A percentile compares a stretch with the other conserved stretches of the same genome.
phyloP scores from a whole-genome alignment of 2,113 vertebrate genomes.

The Macquaria ambigua region DNA sequence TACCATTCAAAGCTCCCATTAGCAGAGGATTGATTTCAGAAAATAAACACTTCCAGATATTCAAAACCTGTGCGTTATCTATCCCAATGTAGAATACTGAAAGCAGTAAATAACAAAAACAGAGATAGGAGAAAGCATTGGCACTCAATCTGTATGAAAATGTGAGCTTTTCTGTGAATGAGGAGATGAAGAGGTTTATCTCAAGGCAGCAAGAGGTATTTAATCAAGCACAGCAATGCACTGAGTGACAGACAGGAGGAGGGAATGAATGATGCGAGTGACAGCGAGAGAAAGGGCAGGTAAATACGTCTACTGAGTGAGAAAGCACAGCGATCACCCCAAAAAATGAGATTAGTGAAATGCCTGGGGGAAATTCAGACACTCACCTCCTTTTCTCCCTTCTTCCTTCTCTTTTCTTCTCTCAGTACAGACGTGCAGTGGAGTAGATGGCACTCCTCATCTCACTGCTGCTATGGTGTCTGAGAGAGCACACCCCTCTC shows the following conservation, averaged over 20 bases:
- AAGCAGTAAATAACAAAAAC: conserved; percentile 10
- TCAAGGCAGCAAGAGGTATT: conserved; percentile 24
- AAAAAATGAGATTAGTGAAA: conserved; percentile 35
- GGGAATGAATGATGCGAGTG: conserved; percentile 41
- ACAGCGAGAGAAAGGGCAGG: conserved; percentile 25
- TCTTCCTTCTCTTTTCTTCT: conserved; percentile 37
- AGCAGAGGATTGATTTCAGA: conserved; percentile 27
- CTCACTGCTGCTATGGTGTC: conserved; percentile 74
- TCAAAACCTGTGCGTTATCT: conserved; percentile 21
- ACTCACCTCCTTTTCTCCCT: conserved; percentile 63
- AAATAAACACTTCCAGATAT: conserved; percentile 44
- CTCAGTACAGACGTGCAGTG: conserved; percentile 69
- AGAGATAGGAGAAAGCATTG: neutral
- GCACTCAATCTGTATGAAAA: conserved; percentile 2
- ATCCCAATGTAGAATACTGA: conserved; percentile 2
- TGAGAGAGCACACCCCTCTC: conserved; percentile 72
- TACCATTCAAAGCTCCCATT: conserved; percentile 28
- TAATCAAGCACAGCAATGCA: conserved; percentile 42
- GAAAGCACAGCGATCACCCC: neutral
- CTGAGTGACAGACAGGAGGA: conserved; percentile 35
- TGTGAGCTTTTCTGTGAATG: conserved; percentile 41
- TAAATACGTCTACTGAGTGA: conserved; percentile 34
- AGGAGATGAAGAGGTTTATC: conserved; percentile 4
- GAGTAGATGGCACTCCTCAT: conserved; percentile 74
- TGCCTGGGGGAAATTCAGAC: conserved; percentile 35